Conservation (phyloP, 2,113 vertebrate species). For the Tichodroma muraria region DNA sequence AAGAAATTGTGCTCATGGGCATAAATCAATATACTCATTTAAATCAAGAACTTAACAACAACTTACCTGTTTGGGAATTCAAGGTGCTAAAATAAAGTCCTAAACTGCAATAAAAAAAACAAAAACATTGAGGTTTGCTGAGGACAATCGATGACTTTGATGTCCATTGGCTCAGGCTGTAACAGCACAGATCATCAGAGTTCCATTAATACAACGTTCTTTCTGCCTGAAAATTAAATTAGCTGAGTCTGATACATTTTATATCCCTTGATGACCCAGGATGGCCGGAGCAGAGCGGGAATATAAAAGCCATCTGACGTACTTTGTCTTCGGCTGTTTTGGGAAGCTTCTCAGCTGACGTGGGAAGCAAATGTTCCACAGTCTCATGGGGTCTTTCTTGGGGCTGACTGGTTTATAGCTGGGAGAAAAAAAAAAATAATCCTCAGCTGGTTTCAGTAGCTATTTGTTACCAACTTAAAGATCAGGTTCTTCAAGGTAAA, state of each 20-base stretch:
- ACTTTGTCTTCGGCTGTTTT: background rate
- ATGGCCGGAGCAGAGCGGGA: background rate
- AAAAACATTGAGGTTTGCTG: background rate
- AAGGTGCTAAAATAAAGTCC: background rate
- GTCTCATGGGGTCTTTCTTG: background rate
- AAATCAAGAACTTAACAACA: background rate
- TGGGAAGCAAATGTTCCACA: background rate
- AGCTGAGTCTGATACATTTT: background rate
- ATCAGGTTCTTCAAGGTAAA: constrained; percentile 59
- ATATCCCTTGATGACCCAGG: background rate
- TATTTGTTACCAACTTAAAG: constrained; percentile 43
- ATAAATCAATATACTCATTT: background rate
- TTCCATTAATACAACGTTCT: background rate
- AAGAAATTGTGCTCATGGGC: background rate
- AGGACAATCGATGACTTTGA: background rate
- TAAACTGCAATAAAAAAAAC: background rate
- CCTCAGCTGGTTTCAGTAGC: constrained; percentile 34
- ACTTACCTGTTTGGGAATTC: background rate
- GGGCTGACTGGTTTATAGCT: background rate
- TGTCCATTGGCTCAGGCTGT: background rate
- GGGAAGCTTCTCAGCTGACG: constrained; percentile 7
- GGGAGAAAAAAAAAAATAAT: background rate
- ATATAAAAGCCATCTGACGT: background rate
- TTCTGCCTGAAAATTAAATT: constrained; percentile 33
- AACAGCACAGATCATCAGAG: background rate